Evolutionary conservation across 1,140 invertebrate genomes (phyloP).

Genomic region (Trichoplusia ni): DNA sequence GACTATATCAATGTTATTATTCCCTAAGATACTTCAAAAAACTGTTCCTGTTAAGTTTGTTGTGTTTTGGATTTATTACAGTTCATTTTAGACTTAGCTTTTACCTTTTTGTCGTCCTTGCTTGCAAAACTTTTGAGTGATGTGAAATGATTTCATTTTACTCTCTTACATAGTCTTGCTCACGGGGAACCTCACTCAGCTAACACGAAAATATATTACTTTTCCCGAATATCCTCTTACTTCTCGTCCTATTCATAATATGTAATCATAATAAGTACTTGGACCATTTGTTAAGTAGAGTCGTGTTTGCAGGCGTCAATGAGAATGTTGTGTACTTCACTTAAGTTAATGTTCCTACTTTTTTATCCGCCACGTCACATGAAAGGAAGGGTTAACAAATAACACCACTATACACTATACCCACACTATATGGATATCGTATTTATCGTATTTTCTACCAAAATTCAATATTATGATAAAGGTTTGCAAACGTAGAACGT

Average conservation of each 20-base stretch:
- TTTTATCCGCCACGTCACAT: background rate
- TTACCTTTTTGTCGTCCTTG: too few relatives aligned
- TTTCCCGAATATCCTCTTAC: conserved; percentile 1
- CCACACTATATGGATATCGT: background rate
- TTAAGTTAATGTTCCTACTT: background rate
- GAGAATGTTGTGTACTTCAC: background rate
- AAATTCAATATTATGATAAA: too few relatives aligned
- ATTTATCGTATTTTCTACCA: too few relatives aligned
- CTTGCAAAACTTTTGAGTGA: too few relatives aligned
- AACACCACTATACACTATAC: background rate
- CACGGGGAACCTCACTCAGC: too few relatives aligned
- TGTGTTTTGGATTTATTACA: too few relatives aligned
- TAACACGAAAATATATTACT: conserved; percentile 1
- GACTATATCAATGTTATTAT: too few relatives aligned
- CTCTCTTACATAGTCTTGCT: background rate
- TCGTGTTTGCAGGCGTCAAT: background rate
- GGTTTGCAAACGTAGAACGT: too few relatives aligned
- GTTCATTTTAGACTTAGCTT: too few relatives aligned
- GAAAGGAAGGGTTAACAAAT: background rate
- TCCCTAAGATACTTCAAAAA: too few relatives aligned
- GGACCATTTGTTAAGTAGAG: conserved; percentile 2
- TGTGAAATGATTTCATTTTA: too few relatives aligned
- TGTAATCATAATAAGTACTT: conserved; percentile 19
- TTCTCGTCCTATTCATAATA: background rate
- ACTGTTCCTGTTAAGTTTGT: too few relatives aligned